Base-by-base conservation (phyloP, 2,797 vertebrate species). In the Podarcis siculus region DNA sequence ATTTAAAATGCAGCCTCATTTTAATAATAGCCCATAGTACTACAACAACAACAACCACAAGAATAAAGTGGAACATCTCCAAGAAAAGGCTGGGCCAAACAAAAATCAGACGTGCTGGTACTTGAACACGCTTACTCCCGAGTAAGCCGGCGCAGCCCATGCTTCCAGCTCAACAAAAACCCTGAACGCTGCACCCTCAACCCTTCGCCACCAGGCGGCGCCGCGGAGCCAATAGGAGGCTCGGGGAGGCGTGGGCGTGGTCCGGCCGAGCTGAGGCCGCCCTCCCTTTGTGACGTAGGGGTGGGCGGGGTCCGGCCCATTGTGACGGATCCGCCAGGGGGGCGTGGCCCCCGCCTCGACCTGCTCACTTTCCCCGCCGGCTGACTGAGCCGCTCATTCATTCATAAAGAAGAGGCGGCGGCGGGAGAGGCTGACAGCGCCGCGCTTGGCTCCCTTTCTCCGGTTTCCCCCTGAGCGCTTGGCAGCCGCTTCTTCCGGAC, bases 261-360 rank as follows among this genome's bases (percentile, higher is more conserved):
- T 4, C 71, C 2, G 73, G 87, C 49, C 49, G 49, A 83, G 27
- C 0, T 0, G 45, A 0, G 0, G 17, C 35, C 27, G 1, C 7
- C 82, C 45, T 8, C 2, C 10, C 39, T 4, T 30, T 9, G 35
- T 37, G 89, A 45, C 21, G 66, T 66, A 21, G 27, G 2, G 19
- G 79, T 37, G 39, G 86, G 86, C 17, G 86, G 2, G n/a, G 4
- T 75, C 75, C 37, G 1, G 12, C 2, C 81, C 32, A 3, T 86
- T 83, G 85, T 79, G 85, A 87, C 25, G 89, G 1, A 1, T 2
- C 10, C 6, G 19, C 23, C 4, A 35, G 15, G n/a, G 86, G 81
- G 89, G 89, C 86, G 86, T 55, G 77, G 69, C 89, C 32, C 25
- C 3, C 5, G 21, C 12, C 69, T 1, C 15, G 80, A 39, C 5